Base-by-base conservation (phyloP, 1,140 invertebrate genomes). In the Lerema accius region DNA sequence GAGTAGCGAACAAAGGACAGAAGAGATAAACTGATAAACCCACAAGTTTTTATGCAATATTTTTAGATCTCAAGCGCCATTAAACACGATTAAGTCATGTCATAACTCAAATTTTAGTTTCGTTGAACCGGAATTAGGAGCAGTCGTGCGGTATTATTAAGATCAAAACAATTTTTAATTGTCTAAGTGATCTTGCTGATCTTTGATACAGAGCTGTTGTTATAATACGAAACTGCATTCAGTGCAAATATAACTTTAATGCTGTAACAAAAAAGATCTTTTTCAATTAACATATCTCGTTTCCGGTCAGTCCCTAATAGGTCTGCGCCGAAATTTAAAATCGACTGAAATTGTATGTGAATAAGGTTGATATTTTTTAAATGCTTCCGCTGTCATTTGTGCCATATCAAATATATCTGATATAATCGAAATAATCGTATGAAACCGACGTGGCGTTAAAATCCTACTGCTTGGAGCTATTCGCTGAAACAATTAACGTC, bases 91-190 rank as follows among this genome's bases (percentile, higher is more conserved):
- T 63, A 63, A 53, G 48, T 49, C 37, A 56, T 65, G 63, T 66
- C 63, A 70, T 63, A 70, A 60, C 67, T 70, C 63, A 45, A 28
- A 51, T 63, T 53, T 49, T 48, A 40, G 51, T 13, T 42, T 48
- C 63, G 45, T 37, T 45, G 58, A 63, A 16, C 51, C 40, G 63
- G 49, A 60, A 66, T 48, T 59, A 59, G 63, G 16, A 55, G 49
- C 60, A 67, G 17, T 53, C 26, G 53, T 48, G 63, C 67, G 67
- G 42, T 42, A 15, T 49, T 51, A 61, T 32, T 71, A 63, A 48
- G 62, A 67, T 67, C 51, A 63, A 32, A 65, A 67, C 37, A 51
- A 35, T 35, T 7, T 26, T 13, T 28, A 17, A 28, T 5, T 26
- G 17, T 28, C 10, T 23, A n/a, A n/a, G 10, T 45, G 42, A 45